phyloP scores from a whole-genome alignment of 53 echinoderm and acorn worm species.

The Glandiceps talaboti region DNA sequence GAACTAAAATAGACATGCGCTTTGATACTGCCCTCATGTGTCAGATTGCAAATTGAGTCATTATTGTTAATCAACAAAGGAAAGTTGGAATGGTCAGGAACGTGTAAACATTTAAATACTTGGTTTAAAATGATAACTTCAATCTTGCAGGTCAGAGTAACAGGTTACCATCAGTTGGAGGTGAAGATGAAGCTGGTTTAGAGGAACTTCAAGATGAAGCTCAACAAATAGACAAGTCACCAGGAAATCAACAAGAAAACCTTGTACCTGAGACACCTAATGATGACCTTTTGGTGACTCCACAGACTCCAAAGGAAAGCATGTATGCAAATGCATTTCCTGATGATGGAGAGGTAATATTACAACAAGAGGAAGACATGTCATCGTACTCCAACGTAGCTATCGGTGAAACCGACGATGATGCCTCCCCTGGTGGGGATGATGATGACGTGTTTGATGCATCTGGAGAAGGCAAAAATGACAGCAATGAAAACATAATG shows the following conservation, averaged over 20 bases:
- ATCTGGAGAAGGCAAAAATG: background rate
- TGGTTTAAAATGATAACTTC: too few relatives aligned
- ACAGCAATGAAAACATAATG: too few relatives aligned
- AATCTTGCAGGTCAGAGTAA: background rate
- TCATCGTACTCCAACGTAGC: slow-evolving; percentile 74
- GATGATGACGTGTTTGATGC: slow-evolving; percentile 12
- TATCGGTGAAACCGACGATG: slow-evolving; percentile 68
- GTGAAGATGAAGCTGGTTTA: slow-evolving; percentile 41
- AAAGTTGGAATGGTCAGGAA: too few relatives aligned
- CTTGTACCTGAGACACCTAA: background rate
- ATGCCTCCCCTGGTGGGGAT: slow-evolving; percentile 27
- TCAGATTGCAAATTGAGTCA: too few relatives aligned
- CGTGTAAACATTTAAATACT: too few relatives aligned
- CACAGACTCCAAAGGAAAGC: background rate
- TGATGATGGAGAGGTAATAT: slow-evolving; percentile 46
- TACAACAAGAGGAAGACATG: slow-evolving; percentile 28
- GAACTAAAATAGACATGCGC: too few relatives aligned
- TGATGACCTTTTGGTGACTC: background rate
- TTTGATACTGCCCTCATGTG: too few relatives aligned
- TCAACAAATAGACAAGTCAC: background rate
- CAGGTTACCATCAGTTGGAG: background rate
- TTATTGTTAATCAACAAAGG: too few relatives aligned
- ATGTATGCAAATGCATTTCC: slow-evolving; percentile 5
- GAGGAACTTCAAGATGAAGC: slow-evolving; percentile 53
- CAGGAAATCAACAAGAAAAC: background rate